Conservation (phyloP, 2,888 invertebrate genomes). For the Pantelozetes paolii region DNA sequence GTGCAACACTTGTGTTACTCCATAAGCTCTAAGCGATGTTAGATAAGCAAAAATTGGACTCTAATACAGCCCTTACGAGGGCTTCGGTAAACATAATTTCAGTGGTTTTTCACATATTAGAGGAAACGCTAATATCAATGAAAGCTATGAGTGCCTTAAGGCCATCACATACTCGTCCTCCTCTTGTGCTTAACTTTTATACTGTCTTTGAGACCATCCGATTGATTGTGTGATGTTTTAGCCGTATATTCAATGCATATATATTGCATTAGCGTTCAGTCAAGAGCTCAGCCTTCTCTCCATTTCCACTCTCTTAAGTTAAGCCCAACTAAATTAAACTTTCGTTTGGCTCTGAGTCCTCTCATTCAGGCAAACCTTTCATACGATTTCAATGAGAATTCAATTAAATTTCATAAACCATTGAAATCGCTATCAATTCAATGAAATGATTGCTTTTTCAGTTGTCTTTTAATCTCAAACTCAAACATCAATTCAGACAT, state of each 20-base stretch:
- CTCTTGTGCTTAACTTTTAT: neutral
- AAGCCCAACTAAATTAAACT: conserved; percentile 25
- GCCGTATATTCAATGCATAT: conserved; percentile 10
- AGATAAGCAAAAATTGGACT: conserved; percentile 26
- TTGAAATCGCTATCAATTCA: neutral
- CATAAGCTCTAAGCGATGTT: conserved; percentile 31
- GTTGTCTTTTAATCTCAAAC: too few species aligned
- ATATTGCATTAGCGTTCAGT: conserved; percentile 21
- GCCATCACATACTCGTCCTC: neutral
- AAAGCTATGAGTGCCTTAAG: conserved; percentile 28
- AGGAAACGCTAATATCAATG: conserved; percentile 23
- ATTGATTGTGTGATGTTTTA: conserved; percentile 5
- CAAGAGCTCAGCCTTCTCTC: conserved; percentile 2
- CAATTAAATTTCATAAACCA: neutral
- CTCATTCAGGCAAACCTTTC: neutral
- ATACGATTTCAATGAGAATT: neutral
- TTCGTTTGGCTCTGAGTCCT: neutral
- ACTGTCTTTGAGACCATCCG: conserved; percentile 8
- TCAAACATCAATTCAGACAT: too few species aligned
- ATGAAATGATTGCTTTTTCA: too few species aligned
- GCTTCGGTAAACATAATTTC: conserved; percentile 28
- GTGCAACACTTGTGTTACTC: conserved; percentile 19
- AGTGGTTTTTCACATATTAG: conserved; percentile 29
- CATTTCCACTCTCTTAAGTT: neutral
- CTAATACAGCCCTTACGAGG: conserved; percentile 24